Evolutionary conservation across 2,888 invertebrate species (phyloP), one percentile per base, ranked within the genome.

Genomic region (Zhuqinia jingwanae): DNA sequence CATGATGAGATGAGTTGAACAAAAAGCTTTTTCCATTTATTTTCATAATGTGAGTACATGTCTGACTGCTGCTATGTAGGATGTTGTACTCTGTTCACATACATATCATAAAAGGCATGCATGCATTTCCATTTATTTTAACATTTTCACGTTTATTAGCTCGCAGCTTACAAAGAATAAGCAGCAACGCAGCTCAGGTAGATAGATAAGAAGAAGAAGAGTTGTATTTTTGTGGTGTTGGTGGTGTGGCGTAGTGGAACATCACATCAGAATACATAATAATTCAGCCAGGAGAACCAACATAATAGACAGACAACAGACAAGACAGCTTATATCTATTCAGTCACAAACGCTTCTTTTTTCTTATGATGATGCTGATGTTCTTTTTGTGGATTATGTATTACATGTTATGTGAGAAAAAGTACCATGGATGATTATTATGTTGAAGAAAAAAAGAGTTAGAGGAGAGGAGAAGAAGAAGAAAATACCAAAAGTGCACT

Each of bases 1-100:
- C 77, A 77, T 77, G 77, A 77, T 77, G 77, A n/a, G n/a, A n/a
- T n/a, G n/a, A 77, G 60, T 60, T 60, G 60, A 77, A 77, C 77
- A 77, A 58, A 77, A 77, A 77, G 58, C 77, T 60, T 77, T 60
- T 77, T 77, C 77, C 77, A 77, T 77, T 77, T 77, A 77, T 77
- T 77, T 77, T 77, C 77, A 77, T 77, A 58, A 77, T 75, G 75
- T 36, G 75, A 36, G 75, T 75, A 75, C 53, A 75, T 75, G 75
- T 56, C 75, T 75, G 56, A 8, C 36, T 17, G 25, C 50, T 70
- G 47, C 15, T 22, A 1, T 25, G 27, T 10, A 25, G 15, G 10
- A 22, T 50, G 53, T 50, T 30, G 36, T 70, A 11, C 47, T 13
- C 5, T 13, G 25, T 42, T n/a, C 56, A 56, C 36, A 30, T 30